Base-by-base conservation (phyloP, 1,140 invertebrate species). In the Chionoecetes opilio region DNA sequence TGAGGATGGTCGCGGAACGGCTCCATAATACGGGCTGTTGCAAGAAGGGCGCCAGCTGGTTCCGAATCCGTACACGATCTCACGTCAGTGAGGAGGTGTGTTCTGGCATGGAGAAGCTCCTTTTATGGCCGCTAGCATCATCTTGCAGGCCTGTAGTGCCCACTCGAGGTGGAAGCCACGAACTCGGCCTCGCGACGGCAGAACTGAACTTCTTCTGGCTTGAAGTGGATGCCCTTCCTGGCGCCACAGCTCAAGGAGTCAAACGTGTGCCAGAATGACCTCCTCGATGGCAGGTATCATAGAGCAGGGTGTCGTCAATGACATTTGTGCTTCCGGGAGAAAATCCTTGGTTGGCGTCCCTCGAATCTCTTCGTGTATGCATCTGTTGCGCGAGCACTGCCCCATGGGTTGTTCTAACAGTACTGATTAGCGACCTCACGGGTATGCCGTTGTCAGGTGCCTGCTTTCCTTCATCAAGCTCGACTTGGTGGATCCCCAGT, bases 231-330 rank as follows among this genome's bases (percentile, higher is more conserved):
- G 26, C 84, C 34, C 93, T 91, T 38, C 91, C 89, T 75, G 53
- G 53, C 53, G 26, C 53, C 8, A 2, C 2, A 21, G 8, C 26
- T 21, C 6, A 75, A 11, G 9, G 26, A 26, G 9, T 75, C 53
- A 26, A 21, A 75, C 6, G 53, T 26, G 53, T 86, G 53, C 53
- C 53, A 75, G 53, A 75, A 75, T 3, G 53, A 9, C 9, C n/a
- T 75, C 53, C 21, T 75, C 21, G 9, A 21, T n/a, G n/a, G 21
- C 53, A 14, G 53, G 2, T 29, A 75, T 75, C n/a, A 5, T 92
- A 82, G 9, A 92, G 53, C 26, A 92, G 53, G 14, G n/a, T 92
- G 63, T 92, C 91, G 32, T 92, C 31, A 14, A 75, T 75, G 53
- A n/a, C 53, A 75, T 26, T 75, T 75, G 26, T 29, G 3, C 3